phyloP scores from a whole-genome alignment of 2,797 vertebrate genomes.

The Natrix natrix region DNA sequence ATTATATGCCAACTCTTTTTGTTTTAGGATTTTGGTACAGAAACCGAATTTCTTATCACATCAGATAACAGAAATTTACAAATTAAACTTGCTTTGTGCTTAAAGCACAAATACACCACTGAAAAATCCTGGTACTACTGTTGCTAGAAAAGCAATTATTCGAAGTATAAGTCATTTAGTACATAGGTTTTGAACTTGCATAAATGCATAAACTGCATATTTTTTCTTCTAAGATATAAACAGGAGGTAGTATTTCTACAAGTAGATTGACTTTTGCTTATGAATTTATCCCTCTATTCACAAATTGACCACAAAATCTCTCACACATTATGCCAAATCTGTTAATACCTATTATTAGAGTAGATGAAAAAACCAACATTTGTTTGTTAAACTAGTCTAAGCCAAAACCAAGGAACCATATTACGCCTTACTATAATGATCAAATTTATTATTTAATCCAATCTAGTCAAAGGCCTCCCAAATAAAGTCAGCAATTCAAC shows the following conservation, averaged over 20 bases:
- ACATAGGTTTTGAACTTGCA: not conserved
- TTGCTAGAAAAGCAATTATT: constrained; percentile 33
- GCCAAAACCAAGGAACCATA: not conserved
- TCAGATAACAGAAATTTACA: constrained; percentile 2
- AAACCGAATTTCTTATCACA: not conserved
- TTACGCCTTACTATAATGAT: not conserved
- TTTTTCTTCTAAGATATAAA: not conserved
- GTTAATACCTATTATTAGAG: not conserved
- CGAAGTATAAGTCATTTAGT: constrained; percentile 31
- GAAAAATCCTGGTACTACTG: not conserved
- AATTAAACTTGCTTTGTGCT: constrained; percentile 18
- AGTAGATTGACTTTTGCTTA: not conserved
- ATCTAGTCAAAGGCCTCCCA: not conserved
- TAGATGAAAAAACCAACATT: not conserved
- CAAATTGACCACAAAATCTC: not conserved
- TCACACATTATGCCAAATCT: not conserved
- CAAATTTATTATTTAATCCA: not conserved
- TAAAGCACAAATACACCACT: not conserved
- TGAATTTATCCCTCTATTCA: not conserved
- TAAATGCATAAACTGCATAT: not conserved
- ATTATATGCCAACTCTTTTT: constrained; percentile 1
- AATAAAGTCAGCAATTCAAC: not conserved
- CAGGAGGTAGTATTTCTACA: not conserved
- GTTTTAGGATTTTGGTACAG: constrained; percentile 18
- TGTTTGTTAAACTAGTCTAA: not conserved